These are phyloP conservation scores for Eremophila alpestris DNA, from an alignment of 2,797 vertebrate species.

Conservation along the genomic window DNA sequence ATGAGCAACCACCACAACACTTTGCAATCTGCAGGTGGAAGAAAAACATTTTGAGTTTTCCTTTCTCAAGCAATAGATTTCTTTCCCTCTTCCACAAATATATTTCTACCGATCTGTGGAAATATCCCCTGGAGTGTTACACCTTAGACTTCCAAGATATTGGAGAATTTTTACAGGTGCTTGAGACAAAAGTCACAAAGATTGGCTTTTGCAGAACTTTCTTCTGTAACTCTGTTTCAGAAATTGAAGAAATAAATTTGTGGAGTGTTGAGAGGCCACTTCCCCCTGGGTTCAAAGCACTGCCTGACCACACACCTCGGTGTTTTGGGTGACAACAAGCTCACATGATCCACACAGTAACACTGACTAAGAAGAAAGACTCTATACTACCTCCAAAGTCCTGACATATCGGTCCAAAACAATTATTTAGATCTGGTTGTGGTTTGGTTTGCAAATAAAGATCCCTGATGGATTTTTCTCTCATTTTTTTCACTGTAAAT, in stretches of 20 bases:
- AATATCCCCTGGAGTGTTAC: neutral
- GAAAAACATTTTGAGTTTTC: neutral
- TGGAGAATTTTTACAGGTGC: neutral
- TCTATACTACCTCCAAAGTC: neutral
- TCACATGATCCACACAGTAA: neutral
- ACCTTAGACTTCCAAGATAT: neutral
- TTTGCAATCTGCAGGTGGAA: neutral
- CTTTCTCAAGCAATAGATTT: neutral
- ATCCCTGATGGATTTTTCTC: neutral
- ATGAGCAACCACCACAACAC: accelerated
- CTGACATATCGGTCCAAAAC: neutral
- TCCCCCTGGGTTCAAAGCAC: neutral
- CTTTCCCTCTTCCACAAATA: neutral
- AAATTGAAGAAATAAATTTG: neutral
- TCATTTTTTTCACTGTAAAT: neutral
- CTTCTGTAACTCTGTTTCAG: neutral
- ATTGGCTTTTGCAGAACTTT: neutral
- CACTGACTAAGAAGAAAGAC: neutral
- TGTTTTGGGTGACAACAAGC: neutral
- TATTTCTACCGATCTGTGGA: neutral
- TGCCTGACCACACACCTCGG: neutral
- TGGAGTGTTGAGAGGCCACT: neutral
- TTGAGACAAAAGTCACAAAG: neutral
- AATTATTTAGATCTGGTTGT: neutral
- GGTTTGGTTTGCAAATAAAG: neutral